Conservation (phyloP, 2,113 vertebrate genomes). For the Crotalus helleri region DNA sequence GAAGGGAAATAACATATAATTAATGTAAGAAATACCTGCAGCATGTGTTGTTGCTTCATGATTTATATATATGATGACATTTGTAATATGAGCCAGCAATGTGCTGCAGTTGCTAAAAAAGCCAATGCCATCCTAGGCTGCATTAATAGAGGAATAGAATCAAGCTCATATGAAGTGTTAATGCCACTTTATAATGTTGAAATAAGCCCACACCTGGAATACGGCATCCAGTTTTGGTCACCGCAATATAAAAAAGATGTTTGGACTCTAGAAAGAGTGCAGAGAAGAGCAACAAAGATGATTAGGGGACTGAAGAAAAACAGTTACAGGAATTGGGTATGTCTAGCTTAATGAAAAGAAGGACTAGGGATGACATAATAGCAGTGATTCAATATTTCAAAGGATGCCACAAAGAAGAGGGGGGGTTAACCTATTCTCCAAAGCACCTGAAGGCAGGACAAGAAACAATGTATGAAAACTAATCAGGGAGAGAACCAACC, state of each 20-base stretch:
- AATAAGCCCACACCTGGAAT: not conserved
- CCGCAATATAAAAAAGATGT: not conserved
- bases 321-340: not conserved
- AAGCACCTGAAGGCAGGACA: not conserved
- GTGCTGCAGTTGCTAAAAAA: not conserved
- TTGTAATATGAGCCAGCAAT: not conserved
- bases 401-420: not conserved
- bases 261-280: not conserved
- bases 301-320: not conserved
- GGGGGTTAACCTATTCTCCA: not conserved
- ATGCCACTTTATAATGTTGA: not conserved
- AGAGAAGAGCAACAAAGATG: not conserved
- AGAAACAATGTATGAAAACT: not conserved
- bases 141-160: not conserved
- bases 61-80: constrained; percentile 1
- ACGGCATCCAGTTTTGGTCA: not conserved
- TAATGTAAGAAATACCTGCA: not conserved
- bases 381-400: not conserved
- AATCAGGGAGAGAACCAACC: too few relatives aligned
- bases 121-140: not conserved
- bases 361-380: not conserved
- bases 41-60: not conserved
- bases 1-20: constrained; percentile 6
- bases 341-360: not conserved
- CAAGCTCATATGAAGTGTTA: not conserved